Percentiles rank a stretch among this genome's conserved stretches.
Conservation (phyloP, 2,797 vertebrate genomes). For the Mus caroli region DNA sequence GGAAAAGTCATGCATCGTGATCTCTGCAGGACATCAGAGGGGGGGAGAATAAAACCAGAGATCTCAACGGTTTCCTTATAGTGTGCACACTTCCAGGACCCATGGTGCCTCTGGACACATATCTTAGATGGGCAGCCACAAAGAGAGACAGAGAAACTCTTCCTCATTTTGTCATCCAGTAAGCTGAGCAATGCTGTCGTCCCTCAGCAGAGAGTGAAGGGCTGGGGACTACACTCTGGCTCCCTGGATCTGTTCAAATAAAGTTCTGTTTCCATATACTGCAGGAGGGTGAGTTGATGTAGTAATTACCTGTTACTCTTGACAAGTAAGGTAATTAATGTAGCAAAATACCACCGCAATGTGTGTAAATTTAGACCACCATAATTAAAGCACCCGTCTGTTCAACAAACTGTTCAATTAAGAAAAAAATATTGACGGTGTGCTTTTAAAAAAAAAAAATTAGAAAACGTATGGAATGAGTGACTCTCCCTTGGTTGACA, state of each 20-base stretch:
- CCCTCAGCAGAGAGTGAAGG: conserved; percentile 61
- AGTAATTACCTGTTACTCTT: conserved; percentile 90
- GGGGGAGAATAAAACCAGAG: not conserved
- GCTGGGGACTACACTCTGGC: conserved; percentile 61
- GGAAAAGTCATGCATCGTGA: not conserved
- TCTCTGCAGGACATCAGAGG: not conserved
- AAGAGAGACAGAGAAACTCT: not conserved
- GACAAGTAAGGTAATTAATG: conserved; percentile 90
- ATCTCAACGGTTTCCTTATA: not conserved
- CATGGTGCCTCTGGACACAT: not conserved
- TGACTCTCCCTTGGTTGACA: conserved; percentile 79
- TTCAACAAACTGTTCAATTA: conserved; percentile 86
- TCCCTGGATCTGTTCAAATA: conserved; percentile 81
- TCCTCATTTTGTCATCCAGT: not conserved
- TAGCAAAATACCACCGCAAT: conserved; percentile 88
- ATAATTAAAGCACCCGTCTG: conserved; percentile 86
- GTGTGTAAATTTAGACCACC: conserved; percentile 86
- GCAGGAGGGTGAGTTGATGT: conserved; percentile 88
- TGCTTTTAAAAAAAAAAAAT: too few relatives aligned
- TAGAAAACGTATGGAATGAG: conserved; percentile 77
- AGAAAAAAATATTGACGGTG: conserved; percentile 74
- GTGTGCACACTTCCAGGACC: too few relatives aligned
- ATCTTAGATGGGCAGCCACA: not conserved
- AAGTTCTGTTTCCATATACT: conserved; percentile 82
- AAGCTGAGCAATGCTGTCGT: not conserved